Percentiles rank a stretch among this genome's conserved stretches.
phyloP scores from a whole-genome alignment of 2,113 vertebrate species.

The Poeciliopsis turrubarensis region DNA sequence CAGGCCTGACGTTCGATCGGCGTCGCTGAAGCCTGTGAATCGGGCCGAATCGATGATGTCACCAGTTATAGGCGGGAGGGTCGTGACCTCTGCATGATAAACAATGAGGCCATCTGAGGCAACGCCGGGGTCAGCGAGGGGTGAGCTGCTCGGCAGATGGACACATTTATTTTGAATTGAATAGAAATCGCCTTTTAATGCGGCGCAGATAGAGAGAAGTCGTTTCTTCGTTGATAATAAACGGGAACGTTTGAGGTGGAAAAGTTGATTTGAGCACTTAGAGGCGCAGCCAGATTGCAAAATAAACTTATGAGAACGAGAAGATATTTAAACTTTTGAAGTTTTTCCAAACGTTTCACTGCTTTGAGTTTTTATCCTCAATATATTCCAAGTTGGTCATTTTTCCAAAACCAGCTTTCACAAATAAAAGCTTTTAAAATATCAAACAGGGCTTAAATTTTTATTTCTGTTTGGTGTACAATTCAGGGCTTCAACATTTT shows the following conservation, averaged over 20 bases:
- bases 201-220: background rate
- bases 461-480: too few species aligned
- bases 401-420: background rate
- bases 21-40: conserved; percentile 61
- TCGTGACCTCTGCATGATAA: conserved; percentile 23
- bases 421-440: too few species aligned
- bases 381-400: background rate
- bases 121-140: conserved; percentile 43
- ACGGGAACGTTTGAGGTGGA: background rate
- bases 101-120: conserved; percentile 52
- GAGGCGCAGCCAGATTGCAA: too few species aligned
- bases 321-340: background rate
- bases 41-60: conserved; percentile 33
- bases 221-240: background rate
- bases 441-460: too few species aligned
- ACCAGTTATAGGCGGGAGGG: conserved; percentile 10
- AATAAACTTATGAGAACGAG: background rate
- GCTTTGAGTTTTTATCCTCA: background rate
- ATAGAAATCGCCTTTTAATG: conserved; percentile 7
- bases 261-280: too few species aligned
- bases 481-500: too few species aligned
- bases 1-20: conserved; percentile 51
- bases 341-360: background rate
- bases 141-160: conserved; percentile 65
- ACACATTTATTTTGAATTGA: conserved; percentile 51